Conservation (phyloP, 2,113 vertebrate genomes). For the Ciconia stormi region DNA sequence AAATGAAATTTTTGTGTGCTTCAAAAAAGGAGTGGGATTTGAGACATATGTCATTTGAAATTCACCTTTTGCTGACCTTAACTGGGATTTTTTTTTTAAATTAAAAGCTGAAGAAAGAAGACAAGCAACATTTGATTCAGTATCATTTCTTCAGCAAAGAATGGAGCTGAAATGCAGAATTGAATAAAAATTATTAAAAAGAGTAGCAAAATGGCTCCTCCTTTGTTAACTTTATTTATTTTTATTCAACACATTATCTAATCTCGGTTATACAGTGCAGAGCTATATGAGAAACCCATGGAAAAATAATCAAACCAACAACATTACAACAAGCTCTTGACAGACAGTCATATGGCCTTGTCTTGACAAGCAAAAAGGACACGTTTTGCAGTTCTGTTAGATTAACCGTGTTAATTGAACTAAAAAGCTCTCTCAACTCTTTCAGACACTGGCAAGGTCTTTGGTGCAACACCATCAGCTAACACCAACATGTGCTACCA, state of each 20-base stretch:
- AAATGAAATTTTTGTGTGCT: neutral
- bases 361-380: neutral
- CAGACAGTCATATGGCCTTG: neutral
- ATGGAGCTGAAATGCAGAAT: neutral
- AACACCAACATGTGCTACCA: accelerated
- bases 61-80: conserved; percentile 1
- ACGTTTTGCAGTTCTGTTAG: neutral
- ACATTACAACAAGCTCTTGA: neutral
- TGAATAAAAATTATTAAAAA: neutral
- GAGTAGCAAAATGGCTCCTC: neutral
- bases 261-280: conserved; percentile 47
- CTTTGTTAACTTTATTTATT: neutral
- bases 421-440: neutral
- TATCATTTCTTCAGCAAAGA: neutral
- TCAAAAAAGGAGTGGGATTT: neutral
- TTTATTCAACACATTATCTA: conserved; percentile 34
- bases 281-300: neutral
- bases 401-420: neutral
- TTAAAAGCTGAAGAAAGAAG: conserved; percentile 9
- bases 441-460: neutral
- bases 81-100: neutral
- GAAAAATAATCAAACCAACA: conserved; percentile 45
- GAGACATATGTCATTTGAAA: neutral
- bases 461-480: neutral
- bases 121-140: neutral